Evolutionary conservation across 2,113 vertebrate genomes (phyloP).

Genomic region (Seriola quinqueradiata): DNA sequence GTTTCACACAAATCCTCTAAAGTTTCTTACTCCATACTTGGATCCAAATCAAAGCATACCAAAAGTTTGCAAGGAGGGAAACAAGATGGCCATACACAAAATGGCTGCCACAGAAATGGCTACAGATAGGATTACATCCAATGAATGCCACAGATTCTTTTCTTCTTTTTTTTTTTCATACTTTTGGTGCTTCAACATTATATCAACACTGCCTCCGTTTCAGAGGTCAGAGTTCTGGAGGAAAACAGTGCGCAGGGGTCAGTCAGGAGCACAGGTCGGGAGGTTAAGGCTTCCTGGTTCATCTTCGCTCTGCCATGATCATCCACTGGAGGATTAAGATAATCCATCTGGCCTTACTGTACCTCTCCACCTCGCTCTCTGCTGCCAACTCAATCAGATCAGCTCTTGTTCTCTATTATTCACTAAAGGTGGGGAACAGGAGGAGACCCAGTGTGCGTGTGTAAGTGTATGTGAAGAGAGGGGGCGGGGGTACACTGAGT

Average conservation of each 20-base stretch:
- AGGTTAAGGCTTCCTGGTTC: slow-evolving; percentile 70
- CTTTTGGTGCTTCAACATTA: slow-evolving; percentile 28
- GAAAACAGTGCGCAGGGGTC: slow-evolving; percentile 57
- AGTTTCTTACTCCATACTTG: slow-evolving; percentile 60
- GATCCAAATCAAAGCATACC: slow-evolving; percentile 75
- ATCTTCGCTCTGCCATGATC: slow-evolving; percentile 74
- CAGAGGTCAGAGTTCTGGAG: slow-evolving; percentile 33
- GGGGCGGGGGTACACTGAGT: slow-evolving; percentile 38
- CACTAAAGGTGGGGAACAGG: slow-evolving; percentile 72
- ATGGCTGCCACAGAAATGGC: slow-evolving; percentile 64
- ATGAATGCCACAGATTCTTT: slow-evolving; percentile 40
- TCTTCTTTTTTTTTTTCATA: slow-evolving; percentile 32
- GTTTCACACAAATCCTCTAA: slow-evolving; percentile 70
- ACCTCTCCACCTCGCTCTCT: slow-evolving; percentile 69
- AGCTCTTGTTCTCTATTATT: slow-evolving; percentile 75
- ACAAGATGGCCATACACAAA: slow-evolving; percentile 75
- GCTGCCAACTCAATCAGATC: slow-evolving; percentile 80
- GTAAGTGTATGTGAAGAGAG: slow-evolving; percentile 63
- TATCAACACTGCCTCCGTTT: slow-evolving; percentile 38
- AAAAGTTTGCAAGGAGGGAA: slow-evolving; percentile 63
- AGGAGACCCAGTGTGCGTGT: slow-evolving; percentile 58
- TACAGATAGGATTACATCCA: slow-evolving; percentile 52
- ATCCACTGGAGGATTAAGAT: slow-evolving; percentile 78
- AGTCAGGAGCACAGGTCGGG: neutral
- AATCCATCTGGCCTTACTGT: slow-evolving; percentile 82